phyloP scores from a whole-genome alignment of 2,797 vertebrate species.

The Anas bahamensis region DNA sequence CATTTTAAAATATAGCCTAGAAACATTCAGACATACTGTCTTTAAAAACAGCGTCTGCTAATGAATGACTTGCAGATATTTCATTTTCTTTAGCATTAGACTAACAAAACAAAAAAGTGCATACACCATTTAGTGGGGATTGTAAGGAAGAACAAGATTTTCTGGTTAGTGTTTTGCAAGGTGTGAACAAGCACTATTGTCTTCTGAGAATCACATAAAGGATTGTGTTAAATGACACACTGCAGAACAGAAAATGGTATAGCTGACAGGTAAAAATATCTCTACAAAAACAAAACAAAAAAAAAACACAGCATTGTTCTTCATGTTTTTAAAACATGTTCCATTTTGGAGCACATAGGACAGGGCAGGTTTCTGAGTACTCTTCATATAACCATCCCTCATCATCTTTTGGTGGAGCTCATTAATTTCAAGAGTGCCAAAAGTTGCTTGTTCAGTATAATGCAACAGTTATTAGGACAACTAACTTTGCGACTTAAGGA shows the following conservation, averaged over 20 bases:
- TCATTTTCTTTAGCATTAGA: neutral
- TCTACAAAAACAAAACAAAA: neutral
- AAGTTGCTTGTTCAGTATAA: neutral
- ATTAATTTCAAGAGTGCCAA: neutral
- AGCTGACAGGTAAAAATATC: neutral
- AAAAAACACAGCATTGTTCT: neutral
- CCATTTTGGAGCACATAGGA: neutral
- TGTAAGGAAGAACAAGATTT: neutral
- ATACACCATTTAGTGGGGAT: accelerated
- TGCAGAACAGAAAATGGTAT: neutral
- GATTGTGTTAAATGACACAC: neutral
- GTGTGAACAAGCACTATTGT: neutral
- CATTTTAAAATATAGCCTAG: neutral
- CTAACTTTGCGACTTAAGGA: neutral
- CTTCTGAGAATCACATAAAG: neutral
- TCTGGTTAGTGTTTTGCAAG: neutral
- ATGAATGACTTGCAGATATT: neutral
- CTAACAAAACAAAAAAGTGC: neutral
- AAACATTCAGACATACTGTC: neutral
- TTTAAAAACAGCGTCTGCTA: neutral
- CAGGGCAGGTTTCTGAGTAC: neutral
- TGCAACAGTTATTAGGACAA: neutral
- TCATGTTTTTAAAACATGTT: neutral
- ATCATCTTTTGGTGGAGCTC: neutral
- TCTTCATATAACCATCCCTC: neutral